Evolutionary conservation across 2,113 vertebrate species (phyloP).

Genomic region (Ptilorrhoa leucosticta): DNA sequence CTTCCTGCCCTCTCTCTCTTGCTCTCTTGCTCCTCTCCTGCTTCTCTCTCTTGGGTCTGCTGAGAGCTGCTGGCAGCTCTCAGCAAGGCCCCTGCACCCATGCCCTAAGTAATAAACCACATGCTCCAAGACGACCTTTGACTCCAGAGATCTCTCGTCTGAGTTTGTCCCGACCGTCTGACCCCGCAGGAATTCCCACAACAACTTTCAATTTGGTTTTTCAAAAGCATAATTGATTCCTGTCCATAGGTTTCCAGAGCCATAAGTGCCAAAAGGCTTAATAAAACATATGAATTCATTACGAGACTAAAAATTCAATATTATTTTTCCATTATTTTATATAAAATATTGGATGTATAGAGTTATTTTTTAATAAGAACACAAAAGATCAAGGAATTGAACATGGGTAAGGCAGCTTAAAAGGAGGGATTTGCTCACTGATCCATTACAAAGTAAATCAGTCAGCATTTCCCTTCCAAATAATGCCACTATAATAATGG

Average conservation of each 20-base stretch:
- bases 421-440: not conserved
- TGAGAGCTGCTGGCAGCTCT: no score
- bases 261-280: not conserved
- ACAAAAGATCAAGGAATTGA: not conserved
- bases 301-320: not conserved
- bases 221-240: not conserved
- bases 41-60: no score
- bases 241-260: not conserved
- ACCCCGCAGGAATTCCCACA: no score
- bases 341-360: not conserved
- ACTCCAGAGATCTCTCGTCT: no score
- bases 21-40: no score
- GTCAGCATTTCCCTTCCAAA: not conserved
- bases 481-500: not conserved
- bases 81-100: no score
- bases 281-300: not conserved
- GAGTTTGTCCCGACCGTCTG: no score
- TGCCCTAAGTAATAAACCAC: no score
- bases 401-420: not conserved
- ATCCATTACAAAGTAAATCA: not conserved
- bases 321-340: not conserved
- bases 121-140: no score
- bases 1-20: no score
- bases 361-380: not conserved
- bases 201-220: not conserved